Conservation (phyloP, 2,797 vertebrate genomes). For the Malacoraja senta region DNA sequence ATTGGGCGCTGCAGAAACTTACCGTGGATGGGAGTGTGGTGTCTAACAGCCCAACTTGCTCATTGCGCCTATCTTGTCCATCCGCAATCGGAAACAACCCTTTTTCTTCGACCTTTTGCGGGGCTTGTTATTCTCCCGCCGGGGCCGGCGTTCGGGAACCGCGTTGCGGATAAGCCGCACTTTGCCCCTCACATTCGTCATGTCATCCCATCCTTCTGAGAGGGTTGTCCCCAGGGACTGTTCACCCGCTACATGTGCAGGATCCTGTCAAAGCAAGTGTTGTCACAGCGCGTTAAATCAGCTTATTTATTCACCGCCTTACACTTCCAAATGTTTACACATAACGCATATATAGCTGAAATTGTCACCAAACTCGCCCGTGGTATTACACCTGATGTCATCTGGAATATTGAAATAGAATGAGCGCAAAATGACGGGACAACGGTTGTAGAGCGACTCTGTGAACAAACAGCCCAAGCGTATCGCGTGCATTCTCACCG, state of each 20-base stretch:
- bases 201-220: slow-evolving; percentile 62
- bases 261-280: slow-evolving; percentile 52
- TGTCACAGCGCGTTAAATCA: neutral
- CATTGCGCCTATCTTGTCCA: slow-evolving; percentile 91
- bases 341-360: no score
- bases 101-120: slow-evolving; percentile 70
- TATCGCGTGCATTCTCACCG: no score
- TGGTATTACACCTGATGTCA: no score
- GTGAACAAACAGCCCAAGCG: no score
- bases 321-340: no score
- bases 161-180: slow-evolving; percentile 69
- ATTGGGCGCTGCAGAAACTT: slow-evolving; percentile 55
- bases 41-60: slow-evolving; percentile 90
- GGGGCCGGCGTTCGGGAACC: slow-evolving; percentile 68
- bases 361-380: no score
- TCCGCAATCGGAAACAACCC: slow-evolving; percentile 90
- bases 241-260: slow-evolving; percentile 65
- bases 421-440: no score
- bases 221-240: slow-evolving; percentile 67
- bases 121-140: slow-evolving; percentile 64
- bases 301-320: no score
- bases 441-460: no score
- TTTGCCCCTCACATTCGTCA: slow-evolving; percentile 53
- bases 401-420: no score
- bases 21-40: slow-evolving; percentile 61